phyloP scores from a whole-genome alignment of 1,140 invertebrate species.

The Eriocheir sinensis region DNA sequence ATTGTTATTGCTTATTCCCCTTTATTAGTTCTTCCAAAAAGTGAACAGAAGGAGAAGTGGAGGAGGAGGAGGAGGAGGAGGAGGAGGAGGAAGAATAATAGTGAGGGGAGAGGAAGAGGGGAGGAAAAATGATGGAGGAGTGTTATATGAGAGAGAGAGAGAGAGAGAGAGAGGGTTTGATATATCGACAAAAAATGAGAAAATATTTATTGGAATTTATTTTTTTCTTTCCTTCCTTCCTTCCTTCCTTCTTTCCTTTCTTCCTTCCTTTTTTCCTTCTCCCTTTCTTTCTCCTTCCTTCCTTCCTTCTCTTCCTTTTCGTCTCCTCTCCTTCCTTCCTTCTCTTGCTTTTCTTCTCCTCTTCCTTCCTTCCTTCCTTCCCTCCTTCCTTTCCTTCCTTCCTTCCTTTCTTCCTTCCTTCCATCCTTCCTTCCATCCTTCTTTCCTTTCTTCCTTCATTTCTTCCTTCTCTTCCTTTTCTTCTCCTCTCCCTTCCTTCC shows the following conservation, averaged over 20 bases:
- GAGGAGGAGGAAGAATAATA: too few relatives aligned
- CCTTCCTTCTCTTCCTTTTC: not conserved
- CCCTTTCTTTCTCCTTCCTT: constrained; percentile 6
- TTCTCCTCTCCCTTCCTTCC: not conserved
- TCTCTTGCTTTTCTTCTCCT: not conserved
- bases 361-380: not conserved
- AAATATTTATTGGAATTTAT: not conserved
- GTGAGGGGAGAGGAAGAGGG: too few relatives aligned
- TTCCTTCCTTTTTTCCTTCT: constrained; percentile 30
- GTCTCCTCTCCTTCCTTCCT: not conserved
- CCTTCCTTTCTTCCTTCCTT: constrained; percentile 55
- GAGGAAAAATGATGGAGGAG: too few relatives aligned
- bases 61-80: too few relatives aligned
- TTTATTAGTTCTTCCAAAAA: too few relatives aligned
- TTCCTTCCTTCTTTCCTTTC: constrained; percentile 30
- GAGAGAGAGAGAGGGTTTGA: not conserved
- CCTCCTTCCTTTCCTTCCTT: constrained; percentile 46
- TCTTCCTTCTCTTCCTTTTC: not conserved
- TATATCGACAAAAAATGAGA: not conserved
- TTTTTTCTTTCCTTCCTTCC: not conserved
- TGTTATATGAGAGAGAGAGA: not conserved
- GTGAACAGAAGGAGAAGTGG: not conserved
- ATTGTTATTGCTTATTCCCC: too few relatives aligned
- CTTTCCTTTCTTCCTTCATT: not conserved
- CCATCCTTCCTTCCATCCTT: not conserved